Conservation (phyloP, 2,113 vertebrate species). For the Hoplias malabaricus region DNA sequence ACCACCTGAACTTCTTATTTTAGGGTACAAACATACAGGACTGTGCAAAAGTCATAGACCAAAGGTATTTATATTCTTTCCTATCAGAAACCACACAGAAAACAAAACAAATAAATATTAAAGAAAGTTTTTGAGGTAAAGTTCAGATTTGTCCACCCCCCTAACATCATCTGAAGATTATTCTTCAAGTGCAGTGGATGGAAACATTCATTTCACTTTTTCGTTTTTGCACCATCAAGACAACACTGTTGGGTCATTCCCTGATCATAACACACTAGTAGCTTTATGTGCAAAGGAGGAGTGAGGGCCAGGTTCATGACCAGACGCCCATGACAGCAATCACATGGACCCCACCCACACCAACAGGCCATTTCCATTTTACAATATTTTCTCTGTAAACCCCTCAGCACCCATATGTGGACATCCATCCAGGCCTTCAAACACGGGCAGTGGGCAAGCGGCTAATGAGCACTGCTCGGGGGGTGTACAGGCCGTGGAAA, state of each 20-base stretch:
- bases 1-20: too few species aligned
- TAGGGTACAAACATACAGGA: too few species aligned
- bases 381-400: slow-evolving; percentile 50
- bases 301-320: slow-evolving; percentile 21
- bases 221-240: slow-evolving; percentile 14
- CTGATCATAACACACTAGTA: slow-evolving; percentile 23
- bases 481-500: not conserved
- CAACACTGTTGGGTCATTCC: slow-evolving; percentile 10
- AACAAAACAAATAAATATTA: too few species aligned
- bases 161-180: too few species aligned
- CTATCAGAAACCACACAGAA: too few species aligned
- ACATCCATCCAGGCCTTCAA: not conserved
- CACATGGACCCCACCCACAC: slow-evolving; percentile 22
- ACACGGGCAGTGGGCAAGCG: not conserved
- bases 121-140: too few species aligned
- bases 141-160: too few species aligned
- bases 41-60: too few species aligned
- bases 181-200: too few species aligned
- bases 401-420: not conserved
- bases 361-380: slow-evolving; percentile 42
- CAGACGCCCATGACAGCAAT: slow-evolving; percentile 20
- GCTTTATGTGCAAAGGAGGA: slow-evolving; percentile 22
- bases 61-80: too few species aligned
- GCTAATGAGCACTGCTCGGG: slow-evolving; percentile 24
- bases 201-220: too few species aligned